Conservation (phyloP, 2,888 invertebrate genomes). For the Chironomus riparius region DNA sequence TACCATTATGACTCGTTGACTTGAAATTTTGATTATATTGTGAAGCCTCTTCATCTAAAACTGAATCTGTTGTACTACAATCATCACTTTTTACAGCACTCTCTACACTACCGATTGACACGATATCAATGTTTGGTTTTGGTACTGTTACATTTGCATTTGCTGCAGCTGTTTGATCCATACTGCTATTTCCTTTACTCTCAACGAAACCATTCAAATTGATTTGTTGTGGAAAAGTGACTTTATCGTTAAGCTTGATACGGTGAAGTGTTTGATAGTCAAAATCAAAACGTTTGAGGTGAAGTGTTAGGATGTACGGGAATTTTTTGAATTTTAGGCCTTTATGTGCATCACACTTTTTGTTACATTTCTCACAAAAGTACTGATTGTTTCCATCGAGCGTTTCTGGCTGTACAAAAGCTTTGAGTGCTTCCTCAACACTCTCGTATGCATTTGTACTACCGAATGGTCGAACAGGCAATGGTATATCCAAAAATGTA, state of each 20-base stretch:
- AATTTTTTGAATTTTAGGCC: conserved; percentile 78
- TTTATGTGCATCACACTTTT: conserved; percentile 83
- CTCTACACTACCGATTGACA: conserved; percentile 40
- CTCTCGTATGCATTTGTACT: conserved; percentile 65
- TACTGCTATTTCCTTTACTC: conserved; percentile 33
- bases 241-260: conserved; percentile 79
- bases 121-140: conserved; percentile 35
- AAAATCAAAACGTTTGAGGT: conserved; percentile 83
- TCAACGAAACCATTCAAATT: conserved; percentile 65
- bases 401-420: conserved; percentile 76
- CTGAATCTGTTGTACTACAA: conserved; percentile 60
- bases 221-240: conserved; percentile 69
- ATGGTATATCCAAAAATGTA: conserved; percentile 74
- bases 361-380: conserved; percentile 74
- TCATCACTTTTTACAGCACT: conserved; percentile 47
- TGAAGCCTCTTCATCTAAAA: conserved; percentile 52
- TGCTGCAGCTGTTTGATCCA: conserved; percentile 10
- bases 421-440: conserved; percentile 72
- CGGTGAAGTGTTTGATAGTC: conserved; percentile 75
- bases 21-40: conserved; percentile 13
- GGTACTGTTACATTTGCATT: conserved; percentile 32
- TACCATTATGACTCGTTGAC: conserved; percentile 22
- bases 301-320: conserved; percentile 77
- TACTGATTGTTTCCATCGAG: conserved; percentile 79
- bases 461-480: conserved; percentile 77